Evolutionary conservation across 1,140 invertebrate species (phyloP).

Genomic region (Cydia amplana): DNA sequence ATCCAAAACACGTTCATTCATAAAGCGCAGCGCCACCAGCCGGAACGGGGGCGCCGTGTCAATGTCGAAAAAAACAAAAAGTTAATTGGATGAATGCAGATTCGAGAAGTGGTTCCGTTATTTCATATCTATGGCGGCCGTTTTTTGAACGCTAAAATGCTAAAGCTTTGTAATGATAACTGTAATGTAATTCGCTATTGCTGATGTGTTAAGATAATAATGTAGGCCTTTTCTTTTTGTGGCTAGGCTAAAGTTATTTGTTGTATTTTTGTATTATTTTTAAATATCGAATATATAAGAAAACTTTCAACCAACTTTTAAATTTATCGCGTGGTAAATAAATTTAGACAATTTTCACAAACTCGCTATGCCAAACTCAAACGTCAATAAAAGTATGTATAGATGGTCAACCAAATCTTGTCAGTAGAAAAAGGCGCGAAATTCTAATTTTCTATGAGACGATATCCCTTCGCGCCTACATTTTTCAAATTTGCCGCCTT

Average conservation of each 20-base stretch:
- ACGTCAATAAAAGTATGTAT: neutral
- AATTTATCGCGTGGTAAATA: too few species aligned
- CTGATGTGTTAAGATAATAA: constrained; percentile 15
- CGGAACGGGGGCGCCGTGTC: constrained; percentile 45
- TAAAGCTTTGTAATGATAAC: constrained; percentile 5
- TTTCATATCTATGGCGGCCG: constrained; percentile 1
- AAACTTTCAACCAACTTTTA: too few species aligned
- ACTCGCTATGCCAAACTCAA: neutral
- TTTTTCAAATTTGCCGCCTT: too few species aligned
- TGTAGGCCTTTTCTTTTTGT: neutral
- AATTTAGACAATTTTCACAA: neutral
- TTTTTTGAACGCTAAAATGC: constrained; percentile 6
- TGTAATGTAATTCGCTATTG: constrained; percentile 10
- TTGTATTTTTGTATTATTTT: neutral
- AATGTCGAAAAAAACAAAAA: constrained; percentile 50
- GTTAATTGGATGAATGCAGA: constrained; percentile 23
- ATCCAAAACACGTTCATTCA: constrained; percentile 59
- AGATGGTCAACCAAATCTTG: too few species aligned
- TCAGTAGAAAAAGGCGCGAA: too few species aligned
- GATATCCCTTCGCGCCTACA: too few species aligned
- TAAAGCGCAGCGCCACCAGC: constrained; percentile 47
- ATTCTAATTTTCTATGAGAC: too few species aligned
- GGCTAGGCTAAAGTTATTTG: neutral
- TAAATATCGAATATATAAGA: too few species aligned
- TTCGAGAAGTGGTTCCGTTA: constrained; percentile 16